Conservation (phyloP, 2,113 vertebrate species). For the Dromiciops gliroides region DNA sequence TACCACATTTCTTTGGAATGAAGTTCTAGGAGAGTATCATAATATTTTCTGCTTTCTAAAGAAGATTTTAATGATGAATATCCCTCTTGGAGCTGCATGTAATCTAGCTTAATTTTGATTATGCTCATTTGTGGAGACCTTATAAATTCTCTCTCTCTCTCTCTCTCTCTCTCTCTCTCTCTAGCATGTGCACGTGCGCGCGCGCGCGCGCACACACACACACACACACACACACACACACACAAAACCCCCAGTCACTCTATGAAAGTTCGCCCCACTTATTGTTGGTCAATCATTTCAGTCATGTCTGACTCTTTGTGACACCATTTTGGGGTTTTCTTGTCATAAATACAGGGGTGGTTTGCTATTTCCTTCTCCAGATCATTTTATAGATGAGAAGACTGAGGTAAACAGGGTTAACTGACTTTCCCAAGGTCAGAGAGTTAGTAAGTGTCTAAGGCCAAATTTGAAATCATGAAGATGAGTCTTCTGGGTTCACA, state of each 20-base stretch:
- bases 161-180: not conserved
- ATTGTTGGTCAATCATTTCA: too few relatives aligned
- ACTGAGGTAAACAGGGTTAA: not conserved
- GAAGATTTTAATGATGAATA: constrained; percentile 53
- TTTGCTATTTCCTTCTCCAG: not conserved
- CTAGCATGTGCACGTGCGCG: too few relatives aligned
- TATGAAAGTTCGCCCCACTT: too few relatives aligned
- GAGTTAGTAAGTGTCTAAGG: not conserved
- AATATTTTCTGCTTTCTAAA: constrained; percentile 36
- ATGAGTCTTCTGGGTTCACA: not conserved
- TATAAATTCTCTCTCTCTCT: not conserved
- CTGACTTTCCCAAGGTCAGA: not conserved
- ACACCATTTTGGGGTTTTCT: too few relatives aligned
- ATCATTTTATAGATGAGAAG: not conserved
- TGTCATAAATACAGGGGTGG: too few relatives aligned
- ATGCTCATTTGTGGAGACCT: not conserved
- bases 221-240: too few relatives aligned
- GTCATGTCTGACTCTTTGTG: too few relatives aligned
- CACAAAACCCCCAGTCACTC: too few relatives aligned
- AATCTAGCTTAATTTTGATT: constrained; percentile 8
- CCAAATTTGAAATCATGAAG: not conserved
- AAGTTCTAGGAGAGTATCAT: constrained; percentile 34
- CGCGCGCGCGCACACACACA: too few relatives aligned
- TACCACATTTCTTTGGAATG: constrained; percentile 42
- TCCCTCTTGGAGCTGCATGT: constrained; percentile 30